These are phyloP conservation scores for Tinamus major DNA, from an alignment of 2,797 vertebrate species.

Conservation along the genomic window DNA sequence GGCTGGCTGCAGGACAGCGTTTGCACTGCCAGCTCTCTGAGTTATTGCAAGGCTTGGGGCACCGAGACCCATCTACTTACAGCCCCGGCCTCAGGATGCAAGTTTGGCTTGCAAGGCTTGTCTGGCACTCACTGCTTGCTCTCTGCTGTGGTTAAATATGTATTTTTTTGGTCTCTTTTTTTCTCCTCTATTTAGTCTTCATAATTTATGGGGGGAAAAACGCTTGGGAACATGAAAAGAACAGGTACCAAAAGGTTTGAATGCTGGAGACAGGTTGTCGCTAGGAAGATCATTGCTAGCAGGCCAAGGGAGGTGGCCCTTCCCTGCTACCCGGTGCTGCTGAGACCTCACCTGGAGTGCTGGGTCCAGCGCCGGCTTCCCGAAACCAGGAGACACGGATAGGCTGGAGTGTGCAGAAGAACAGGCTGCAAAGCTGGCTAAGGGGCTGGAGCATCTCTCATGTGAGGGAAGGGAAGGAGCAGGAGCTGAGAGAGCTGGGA, in stretches of 20 bases:
- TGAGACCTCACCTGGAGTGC: not conserved
- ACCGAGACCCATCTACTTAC: not conserved
- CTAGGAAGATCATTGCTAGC: not conserved
- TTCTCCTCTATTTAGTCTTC: not conserved
- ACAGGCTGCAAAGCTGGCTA: not conserved
- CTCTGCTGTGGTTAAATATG: not conserved
- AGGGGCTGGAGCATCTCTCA: not conserved
- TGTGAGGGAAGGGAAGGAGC: not conserved
- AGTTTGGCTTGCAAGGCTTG: not conserved
- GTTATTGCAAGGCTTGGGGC: not conserved
- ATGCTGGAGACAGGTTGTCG: not conserved
- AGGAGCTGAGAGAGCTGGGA: not conserved
- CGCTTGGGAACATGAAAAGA: not conserved
- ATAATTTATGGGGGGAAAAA: not conserved
- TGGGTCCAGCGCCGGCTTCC: not conserved
- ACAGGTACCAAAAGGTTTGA: not conserved
- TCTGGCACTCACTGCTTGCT: not conserved
- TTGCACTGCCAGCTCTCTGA: not conserved
- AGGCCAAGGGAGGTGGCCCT: accelerated
- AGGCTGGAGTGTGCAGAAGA: not conserved
- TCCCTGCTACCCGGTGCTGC: not conserved
- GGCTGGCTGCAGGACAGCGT: not conserved
- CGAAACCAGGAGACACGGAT: not conserved
- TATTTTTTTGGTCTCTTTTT: not conserved
- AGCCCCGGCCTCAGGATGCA: not conserved